phyloP scores from a whole-genome alignment of 2,113 vertebrate genomes.

The Nansenia antarctica region DNA sequence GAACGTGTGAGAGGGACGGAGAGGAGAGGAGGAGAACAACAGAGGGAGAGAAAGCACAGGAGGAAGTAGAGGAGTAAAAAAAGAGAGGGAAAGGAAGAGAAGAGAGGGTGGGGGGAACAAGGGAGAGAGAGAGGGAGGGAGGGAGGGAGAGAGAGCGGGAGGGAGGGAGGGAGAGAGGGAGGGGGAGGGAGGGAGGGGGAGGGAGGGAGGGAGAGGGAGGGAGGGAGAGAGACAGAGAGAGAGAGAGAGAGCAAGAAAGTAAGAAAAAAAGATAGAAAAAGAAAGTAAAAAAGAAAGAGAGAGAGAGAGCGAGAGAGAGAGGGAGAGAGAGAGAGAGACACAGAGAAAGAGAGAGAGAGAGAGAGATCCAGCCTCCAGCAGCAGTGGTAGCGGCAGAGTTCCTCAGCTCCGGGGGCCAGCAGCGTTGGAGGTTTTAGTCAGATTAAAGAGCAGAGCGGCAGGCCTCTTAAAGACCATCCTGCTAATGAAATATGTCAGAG shows the following conservation, averaged over 20 bases:
- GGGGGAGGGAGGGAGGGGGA: constrained; percentile 20
- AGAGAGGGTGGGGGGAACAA: constrained; percentile 16
- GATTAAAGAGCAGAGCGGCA: constrained; percentile 83
- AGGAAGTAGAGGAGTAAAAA: too few relatives aligned
- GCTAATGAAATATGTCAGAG: constrained; percentile 97
- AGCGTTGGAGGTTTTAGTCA: constrained; percentile 78
- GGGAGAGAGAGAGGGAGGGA: constrained; percentile 17
- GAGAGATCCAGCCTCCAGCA: too few relatives aligned
- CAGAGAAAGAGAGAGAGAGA: constrained; percentile 23
- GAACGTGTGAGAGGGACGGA: constrained; percentile 18
- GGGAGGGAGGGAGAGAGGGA: constrained; percentile 27
- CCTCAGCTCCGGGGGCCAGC: too few relatives aligned
- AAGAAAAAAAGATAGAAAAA: neutral
- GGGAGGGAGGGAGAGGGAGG: neutral
- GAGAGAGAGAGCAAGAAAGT: neutral
- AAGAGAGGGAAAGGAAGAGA: too few relatives aligned
- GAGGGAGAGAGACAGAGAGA: neutral
- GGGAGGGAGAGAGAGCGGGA: constrained; percentile 43
- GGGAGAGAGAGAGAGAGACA: constrained; percentile 6
- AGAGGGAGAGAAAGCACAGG: too few relatives aligned
- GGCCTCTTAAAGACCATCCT: constrained; percentile 88
- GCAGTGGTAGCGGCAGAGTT: too few relatives aligned
- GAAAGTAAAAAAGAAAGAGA: constrained; percentile 9
- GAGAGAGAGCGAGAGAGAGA: constrained; percentile 32
- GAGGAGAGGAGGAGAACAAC: neutral